Percentiles rank a stretch among this genome's conserved stretches.
Conservation (phyloP, 2,113 vertebrate genomes). For the Thryonomys swinderianus region DNA sequence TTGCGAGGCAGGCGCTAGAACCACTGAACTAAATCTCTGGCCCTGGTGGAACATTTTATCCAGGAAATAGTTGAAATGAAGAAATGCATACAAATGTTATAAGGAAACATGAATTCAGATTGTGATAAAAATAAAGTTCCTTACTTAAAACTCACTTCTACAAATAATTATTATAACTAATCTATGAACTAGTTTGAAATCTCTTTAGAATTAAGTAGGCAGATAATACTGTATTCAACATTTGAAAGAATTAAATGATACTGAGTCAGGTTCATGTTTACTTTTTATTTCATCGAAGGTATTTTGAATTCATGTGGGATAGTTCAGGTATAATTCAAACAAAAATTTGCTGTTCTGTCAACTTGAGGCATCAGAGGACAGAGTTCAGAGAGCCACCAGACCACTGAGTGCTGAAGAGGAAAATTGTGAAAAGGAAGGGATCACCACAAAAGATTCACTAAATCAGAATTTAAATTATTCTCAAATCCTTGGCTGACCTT, state of each 20-base stretch:
- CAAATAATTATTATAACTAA: constrained; percentile 39
- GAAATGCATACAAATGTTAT: not conserved
- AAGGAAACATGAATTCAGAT: constrained; percentile 5
- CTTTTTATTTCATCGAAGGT: not conserved
- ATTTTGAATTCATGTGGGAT: not conserved
- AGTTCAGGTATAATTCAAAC: not conserved
- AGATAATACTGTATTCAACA: not conserved
- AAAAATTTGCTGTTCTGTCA: not conserved
- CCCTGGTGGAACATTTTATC: not conserved
- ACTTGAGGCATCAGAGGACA: not conserved
- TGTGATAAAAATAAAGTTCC: not conserved
- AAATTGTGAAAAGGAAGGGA: not conserved
- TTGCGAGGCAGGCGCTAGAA: no score
- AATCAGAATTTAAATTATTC: not conserved
- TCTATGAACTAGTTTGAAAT: constrained; percentile 7
- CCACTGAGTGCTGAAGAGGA: not conserved
- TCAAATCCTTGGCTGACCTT: constrained; percentile 33
- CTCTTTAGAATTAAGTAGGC: not conserved
- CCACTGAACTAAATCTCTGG: no score
- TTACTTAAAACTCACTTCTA: not conserved
- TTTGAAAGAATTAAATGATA: not conserved
- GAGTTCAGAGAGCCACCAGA: not conserved
- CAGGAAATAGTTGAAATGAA: not conserved
- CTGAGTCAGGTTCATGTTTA: not conserved
- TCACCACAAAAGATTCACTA: not conserved